These are phyloP conservation scores for Seira ritae DNA, from an alignment of 2,888 invertebrate genomes.

Conservation along the genomic window DNA sequence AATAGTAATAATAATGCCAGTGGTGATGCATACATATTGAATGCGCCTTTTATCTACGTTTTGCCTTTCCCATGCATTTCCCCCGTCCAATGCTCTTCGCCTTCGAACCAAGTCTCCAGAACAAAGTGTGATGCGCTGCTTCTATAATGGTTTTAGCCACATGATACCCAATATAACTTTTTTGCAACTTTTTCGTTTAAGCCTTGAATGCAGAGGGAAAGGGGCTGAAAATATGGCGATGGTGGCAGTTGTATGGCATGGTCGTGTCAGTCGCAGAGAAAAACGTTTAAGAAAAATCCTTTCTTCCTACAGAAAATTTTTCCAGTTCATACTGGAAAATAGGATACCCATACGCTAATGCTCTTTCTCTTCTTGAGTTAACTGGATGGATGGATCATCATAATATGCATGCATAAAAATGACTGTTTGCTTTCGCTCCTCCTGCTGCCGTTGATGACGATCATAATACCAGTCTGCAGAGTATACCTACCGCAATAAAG, in stretches of 20 bases:
- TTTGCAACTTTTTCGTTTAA: background rate
- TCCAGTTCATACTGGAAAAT: conserved; percentile 21
- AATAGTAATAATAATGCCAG: conserved; percentile 24
- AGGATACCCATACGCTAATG: conserved; percentile 9
- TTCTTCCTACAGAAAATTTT: conserved; percentile 11
- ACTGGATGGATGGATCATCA: conserved; percentile 18
- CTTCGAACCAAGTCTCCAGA: background rate
- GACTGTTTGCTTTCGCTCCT: conserved; percentile 28
- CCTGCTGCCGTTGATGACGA: conserved; percentile 40
- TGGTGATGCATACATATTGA: conserved; percentile 37
- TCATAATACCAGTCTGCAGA: conserved; percentile 46
- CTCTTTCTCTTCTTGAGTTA: background rate
- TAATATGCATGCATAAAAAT: conserved; percentile 52
- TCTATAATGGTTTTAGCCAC: background rate
- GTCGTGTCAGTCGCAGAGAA: background rate
- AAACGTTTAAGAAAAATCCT: background rate
- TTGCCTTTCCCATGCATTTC: conserved; percentile 29
- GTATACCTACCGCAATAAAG: conserved; percentile 40
- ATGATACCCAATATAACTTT: background rate
- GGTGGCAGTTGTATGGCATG: too few species aligned
- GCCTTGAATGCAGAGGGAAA: background rate
- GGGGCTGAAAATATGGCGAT: background rate
- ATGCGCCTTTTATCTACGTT: conserved; percentile 6
- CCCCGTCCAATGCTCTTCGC: background rate
- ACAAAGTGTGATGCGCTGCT: background rate